A percentile compares a stretch with the other conserved stretches of the same genome.
phyloP scores from a whole-genome alignment of 1,140 invertebrate genomes.

The Drusus annulatus region DNA sequence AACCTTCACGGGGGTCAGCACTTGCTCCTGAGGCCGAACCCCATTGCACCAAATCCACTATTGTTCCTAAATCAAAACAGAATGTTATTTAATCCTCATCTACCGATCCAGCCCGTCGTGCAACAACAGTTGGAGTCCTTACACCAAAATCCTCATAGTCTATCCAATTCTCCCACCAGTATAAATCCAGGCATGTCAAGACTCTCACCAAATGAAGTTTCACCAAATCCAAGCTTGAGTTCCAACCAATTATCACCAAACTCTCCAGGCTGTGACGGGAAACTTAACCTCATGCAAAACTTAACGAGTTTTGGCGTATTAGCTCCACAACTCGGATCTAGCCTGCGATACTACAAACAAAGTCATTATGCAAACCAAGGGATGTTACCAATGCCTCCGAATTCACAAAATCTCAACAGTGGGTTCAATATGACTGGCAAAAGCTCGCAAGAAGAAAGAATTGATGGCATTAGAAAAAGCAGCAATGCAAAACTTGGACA shows the following conservation, averaged over 20 bases:
- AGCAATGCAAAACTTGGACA: constrained; percentile 23
- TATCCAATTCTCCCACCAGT: constrained; percentile 55
- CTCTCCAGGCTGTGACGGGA: constrained; percentile 50
- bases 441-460: constrained; percentile 35
- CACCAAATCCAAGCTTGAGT: constrained; percentile 47
- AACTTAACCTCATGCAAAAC: constrained; percentile 55
- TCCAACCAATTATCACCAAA: constrained; percentile 44
- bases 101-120: constrained; percentile 40
- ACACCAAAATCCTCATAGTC: constrained; percentile 54
- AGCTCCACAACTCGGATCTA: constrained; percentile 44
- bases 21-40: constrained; percentile 66
- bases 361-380: constrained; percentile 46
- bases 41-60: constrained; percentile 69
- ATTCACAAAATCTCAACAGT: constrained; percentile 39
- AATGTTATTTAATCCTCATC: constrained; percentile 64
- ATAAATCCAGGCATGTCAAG: constrained; percentile 49
- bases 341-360: constrained; percentile 54
- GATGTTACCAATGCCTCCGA: constrained; percentile 36
- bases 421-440: constrained; percentile 44
- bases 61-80: constrained; percentile 70
- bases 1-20: constrained; percentile 67
- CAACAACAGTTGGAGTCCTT: constrained; percentile 47
- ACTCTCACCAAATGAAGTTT: constrained; percentile 55
- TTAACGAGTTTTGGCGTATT: constrained; percentile 50
- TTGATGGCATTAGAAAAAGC: constrained; percentile 41